Percentiles rank a stretch among this genome's conserved stretches.
phyloP scores from a whole-genome alignment of 1,140 invertebrate genomes.

The Oncopodura yosiiana region DNA sequence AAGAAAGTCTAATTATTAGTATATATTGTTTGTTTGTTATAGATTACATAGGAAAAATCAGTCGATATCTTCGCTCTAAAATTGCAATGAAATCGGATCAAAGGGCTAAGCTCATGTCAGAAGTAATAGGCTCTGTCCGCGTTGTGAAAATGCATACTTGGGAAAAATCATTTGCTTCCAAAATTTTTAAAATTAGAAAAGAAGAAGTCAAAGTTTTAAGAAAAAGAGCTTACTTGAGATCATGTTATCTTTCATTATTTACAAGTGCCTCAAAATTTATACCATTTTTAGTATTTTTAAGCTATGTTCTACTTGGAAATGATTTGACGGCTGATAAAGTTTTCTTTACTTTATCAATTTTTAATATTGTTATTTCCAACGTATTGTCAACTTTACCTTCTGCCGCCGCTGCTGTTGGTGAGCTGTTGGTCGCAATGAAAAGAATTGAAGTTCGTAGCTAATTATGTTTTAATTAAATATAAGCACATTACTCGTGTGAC shows the following conservation, averaged over 20 bases:
- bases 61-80: neutral
- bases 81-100: neutral
- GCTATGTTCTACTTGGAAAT: slow-evolving; percentile 1
- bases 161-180: neutral
- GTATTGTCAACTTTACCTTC: neutral
- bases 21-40: too few species aligned
- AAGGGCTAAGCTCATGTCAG: neutral
- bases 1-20: too few species aligned
- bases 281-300: neutral
- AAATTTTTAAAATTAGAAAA: too few species aligned
- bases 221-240: neutral
- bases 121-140: neutral
- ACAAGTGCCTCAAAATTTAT: neutral
- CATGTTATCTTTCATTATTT: neutral
- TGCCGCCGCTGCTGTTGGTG: neutral
- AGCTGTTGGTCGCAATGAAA: neutral
- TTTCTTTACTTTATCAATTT: slow-evolving; percentile 1
- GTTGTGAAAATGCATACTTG: neutral
- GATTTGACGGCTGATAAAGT: slow-evolving; percentile 2
- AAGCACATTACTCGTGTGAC: too few species aligned
- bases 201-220: neutral
- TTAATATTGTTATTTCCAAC: neutral
- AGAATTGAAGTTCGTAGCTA: neutral
- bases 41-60: too few species aligned
- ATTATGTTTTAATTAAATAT: too few species aligned